Evolutionary conservation across 2,888 invertebrate genomes (phyloP).

Genomic region (Polydrusus pterygomalis): DNA sequence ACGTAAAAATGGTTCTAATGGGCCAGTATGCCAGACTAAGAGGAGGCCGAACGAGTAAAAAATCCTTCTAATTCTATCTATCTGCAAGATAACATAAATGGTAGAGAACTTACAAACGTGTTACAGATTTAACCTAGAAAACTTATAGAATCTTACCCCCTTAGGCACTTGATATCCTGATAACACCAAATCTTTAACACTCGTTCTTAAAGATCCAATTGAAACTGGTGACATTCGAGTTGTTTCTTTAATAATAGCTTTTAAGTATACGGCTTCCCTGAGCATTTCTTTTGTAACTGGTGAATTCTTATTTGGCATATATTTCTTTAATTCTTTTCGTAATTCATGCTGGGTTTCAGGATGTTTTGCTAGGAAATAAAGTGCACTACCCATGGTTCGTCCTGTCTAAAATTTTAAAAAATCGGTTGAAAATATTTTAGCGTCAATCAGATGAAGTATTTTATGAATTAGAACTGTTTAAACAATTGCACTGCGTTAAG

Average conservation of each 20-base stretch:
- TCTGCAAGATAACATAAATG: no score
- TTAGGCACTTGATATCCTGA: conserved; percentile 69
- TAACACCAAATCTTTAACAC: conserved; percentile 66
- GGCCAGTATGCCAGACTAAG: no score
- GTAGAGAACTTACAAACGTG: no score
- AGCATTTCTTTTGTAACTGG: conserved; percentile 69
- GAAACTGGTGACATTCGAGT: conserved; percentile 69
- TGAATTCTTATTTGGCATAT: conserved; percentile 63
- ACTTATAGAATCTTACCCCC: conserved; percentile 62
- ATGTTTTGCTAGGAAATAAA: conserved; percentile 72
- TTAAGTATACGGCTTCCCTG: conserved; percentile 73
- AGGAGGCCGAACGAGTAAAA: no score
- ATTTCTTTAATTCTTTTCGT: conserved; percentile 67
- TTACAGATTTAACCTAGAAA: background rate
- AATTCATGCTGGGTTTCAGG: conserved; percentile 70
- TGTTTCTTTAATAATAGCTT: conserved; percentile 80
- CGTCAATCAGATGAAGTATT: no score
- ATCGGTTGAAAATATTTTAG: no score
- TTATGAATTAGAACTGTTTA: no score
- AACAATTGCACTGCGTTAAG: no score
- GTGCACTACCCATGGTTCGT: conserved; percentile 69
- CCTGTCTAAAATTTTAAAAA: conserved; percentile 69
- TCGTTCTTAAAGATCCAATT: conserved; percentile 61
- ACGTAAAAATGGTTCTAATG: no score
- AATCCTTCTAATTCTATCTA: no score